These are phyloP conservation scores for Laterallus jamaicensis DNA, from an alignment of 2,113 vertebrate species.

Conservation along the genomic window DNA sequence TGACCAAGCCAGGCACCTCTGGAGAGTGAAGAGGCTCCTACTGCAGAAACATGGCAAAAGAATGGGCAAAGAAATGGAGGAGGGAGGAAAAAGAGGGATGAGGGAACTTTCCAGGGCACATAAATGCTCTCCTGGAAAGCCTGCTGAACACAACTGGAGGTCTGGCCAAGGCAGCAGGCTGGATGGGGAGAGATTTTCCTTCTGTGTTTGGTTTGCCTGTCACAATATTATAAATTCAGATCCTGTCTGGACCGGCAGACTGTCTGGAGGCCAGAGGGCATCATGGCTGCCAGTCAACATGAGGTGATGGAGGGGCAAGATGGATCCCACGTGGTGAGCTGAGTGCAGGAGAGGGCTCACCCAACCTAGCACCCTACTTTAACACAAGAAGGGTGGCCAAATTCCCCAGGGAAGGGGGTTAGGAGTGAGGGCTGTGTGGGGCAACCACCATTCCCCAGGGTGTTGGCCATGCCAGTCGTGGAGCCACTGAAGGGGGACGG, in stretches of 20 bases:
- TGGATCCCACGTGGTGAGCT: background rate
- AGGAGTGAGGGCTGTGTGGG: fast-evolving
- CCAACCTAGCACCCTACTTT: background rate
- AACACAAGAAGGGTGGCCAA: background rate
- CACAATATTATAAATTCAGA: background rate
- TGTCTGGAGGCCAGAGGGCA: conserved; percentile 3
- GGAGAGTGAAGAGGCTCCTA: background rate
- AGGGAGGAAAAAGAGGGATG: background rate
- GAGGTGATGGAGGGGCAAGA: background rate
- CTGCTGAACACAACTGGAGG: background rate
- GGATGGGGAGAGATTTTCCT: background rate
- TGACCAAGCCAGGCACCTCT: background rate
- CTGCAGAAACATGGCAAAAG: background rate
- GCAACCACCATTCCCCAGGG: background rate
- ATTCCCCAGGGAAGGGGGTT: background rate
- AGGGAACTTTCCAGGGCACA: background rate
- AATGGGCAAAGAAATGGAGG: background rate
- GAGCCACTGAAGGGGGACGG: background rate
- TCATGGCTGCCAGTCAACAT: background rate
- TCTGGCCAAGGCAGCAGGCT: background rate
- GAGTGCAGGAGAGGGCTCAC: background rate
- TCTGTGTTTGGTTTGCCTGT: background rate
- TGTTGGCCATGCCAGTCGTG: background rate
- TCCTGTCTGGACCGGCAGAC: background rate
- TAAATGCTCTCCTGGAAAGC: background rate